Percentiles rank a stretch among this genome's conserved stretches.
Evolutionary conservation across 2,797 vertebrate genomes (phyloP).

Genomic region (Sus cebifrons): DNA sequence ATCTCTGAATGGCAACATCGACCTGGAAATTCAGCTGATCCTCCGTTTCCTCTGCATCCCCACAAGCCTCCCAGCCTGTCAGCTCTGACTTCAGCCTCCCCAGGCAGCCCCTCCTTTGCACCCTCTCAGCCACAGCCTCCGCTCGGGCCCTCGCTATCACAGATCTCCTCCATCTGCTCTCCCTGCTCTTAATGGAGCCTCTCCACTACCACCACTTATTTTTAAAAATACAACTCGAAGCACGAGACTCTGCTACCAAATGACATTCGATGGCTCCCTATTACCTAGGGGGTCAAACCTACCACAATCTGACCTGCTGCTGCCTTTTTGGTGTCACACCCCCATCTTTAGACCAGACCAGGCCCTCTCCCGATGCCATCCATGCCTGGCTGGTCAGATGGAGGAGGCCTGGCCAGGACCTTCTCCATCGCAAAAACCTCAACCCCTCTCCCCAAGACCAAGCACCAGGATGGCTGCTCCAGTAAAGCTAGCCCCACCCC

Average conservation of each 20-base stretch:
- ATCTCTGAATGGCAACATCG: neutral
- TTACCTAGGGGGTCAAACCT: neutral
- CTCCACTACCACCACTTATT: neutral
- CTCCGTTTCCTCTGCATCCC: neutral
- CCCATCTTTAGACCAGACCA: neutral
- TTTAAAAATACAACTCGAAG: neutral
- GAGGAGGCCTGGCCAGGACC: neutral
- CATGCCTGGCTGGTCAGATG: neutral
- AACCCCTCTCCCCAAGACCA: neutral
- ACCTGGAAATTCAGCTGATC: neutral
- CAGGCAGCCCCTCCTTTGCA: neutral
- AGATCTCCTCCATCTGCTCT: neutral
- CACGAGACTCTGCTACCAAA: neutral
- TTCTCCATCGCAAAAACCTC: neutral
- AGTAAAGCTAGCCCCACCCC: neutral
- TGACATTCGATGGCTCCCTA: neutral
- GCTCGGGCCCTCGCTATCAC: neutral
- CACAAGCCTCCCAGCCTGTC: neutral
- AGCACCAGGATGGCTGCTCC: neutral
- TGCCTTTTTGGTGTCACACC: neutral
- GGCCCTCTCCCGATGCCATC: neutral
- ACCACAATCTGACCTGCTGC: rapidly evolving
- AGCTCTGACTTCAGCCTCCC: neutral
- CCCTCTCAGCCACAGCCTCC: neutral
- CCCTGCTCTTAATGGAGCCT: neutral